Evolutionary conservation across 2,797 vertebrate species (phyloP), one percentile per base, ranked within the genome.

Genomic region (Schizopygopsis malacanthus): DNA sequence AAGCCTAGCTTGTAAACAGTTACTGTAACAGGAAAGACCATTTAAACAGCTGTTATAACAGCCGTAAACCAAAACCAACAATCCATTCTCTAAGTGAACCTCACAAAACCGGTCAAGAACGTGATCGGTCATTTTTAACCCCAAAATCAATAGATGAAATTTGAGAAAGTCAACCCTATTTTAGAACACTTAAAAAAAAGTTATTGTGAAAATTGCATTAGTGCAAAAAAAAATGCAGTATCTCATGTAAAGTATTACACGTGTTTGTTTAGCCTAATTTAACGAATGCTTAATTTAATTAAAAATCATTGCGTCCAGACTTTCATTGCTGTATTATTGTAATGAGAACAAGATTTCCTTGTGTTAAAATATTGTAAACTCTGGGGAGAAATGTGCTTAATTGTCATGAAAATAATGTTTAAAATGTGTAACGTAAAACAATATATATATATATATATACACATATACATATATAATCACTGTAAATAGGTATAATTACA

Each of bases 31-130:
- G 78, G 20, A 22, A 76, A 67, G 82, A 65, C 4, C 71, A 50
- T 47, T 80, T 85, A 73, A 52, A 71, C 84, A 80, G 84, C 67
- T 85, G 84, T 50, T 72, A 65, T 61, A 71, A 79, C 65, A 61
- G 83, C 67, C 67, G 15, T 56, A 78, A 84, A 84, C 22, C n/a
- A 54, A 69, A 69, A 76, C 4, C 22, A 79, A 80, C 76, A 61
- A 70, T 12, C 39, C 76, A 70, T 71, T 79, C 63, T 6, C 50
- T 22, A 56, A 12, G 12, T 50, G 41, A 80, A 79, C 50, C 50
- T 45, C 63, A 33, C 25, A 71, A 70, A 76, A 83, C 43, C 70
- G 1, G 12, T 54, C 61, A 41, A 76, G 59, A 83, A 50, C 20
- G 47, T 25, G 28, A 5, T 1, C 1, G 16, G 79, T 50, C 79